These are phyloP conservation scores for Asteroscopus sphinx DNA, from an alignment of 2,888 invertebrate genomes.

Conservation along the genomic window DNA sequence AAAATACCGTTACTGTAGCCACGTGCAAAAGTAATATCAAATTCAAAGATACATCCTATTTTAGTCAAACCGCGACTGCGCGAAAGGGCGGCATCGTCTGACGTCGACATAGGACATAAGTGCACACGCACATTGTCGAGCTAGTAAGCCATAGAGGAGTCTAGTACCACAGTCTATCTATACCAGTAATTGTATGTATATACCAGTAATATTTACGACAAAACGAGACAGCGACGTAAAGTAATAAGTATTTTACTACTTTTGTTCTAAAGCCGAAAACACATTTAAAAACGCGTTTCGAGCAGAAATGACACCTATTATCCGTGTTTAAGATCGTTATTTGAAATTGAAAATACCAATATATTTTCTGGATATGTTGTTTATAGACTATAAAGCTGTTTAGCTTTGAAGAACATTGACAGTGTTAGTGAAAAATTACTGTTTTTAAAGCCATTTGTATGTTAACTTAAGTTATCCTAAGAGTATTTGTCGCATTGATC, in stretches of 20 bases:
- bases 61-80: conserved; percentile 26
- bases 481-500: too few relatives aligned
- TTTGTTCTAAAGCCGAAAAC: conserved; percentile 9
- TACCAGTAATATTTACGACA: neutral
- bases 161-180: neutral
- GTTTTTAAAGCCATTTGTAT: too few relatives aligned
- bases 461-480: too few relatives aligned
- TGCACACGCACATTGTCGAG: conserved; percentile 17
- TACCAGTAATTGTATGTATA: neutral
- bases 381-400: neutral
- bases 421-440: neutral
- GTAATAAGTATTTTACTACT: neutral
- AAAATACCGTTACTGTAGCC: conserved; percentile 3
- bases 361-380: neutral
- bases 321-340: neutral
- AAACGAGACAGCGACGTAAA: neutral
- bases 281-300: neutral
- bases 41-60: conserved; percentile 21
- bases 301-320: neutral
- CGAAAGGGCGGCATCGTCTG: conserved; percentile 47
- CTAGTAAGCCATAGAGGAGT: conserved; percentile 19
- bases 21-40: conserved; percentile 25
- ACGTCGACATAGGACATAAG: conserved; percentile 41
- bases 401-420: neutral
- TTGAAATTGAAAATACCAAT: conserved; percentile 7